A percentile compares a stretch with the other conserved stretches of the same genome.
Evolutionary conservation across 2,113 vertebrate species (phyloP).

Genomic region (Seriola aureovittata): DNA sequence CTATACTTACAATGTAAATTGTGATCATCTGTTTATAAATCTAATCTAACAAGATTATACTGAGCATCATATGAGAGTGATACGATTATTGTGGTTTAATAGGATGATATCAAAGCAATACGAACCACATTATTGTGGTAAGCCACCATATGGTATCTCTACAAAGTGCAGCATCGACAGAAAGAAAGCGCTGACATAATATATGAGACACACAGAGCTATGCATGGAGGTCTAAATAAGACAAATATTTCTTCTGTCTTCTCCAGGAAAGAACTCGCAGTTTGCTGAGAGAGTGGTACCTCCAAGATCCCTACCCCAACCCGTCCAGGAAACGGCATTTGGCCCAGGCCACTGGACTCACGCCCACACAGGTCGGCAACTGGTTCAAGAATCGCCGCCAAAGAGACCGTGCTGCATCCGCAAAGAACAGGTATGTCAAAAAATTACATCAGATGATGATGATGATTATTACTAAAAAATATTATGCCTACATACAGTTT

Average conservation of each 20-base stretch:
- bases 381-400: conserved; percentile 89
- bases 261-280: conserved; percentile 86
- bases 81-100: conserved; percentile 50
- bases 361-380: conserved; percentile 88
- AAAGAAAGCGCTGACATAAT: not conserved
- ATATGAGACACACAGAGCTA: not conserved
- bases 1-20: conserved; percentile 18
- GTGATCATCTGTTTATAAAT: conserved; percentile 66
- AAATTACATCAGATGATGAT: no score
- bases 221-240: not conserved
- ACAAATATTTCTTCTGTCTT: not conserved
- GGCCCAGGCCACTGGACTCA: conserved; percentile 88
- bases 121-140: not conserved
- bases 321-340: conserved; percentile 86
- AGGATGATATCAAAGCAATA: conserved; percentile 41
- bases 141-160: not conserved
- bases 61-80: conserved; percentile 42
- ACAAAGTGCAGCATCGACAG: not conserved
- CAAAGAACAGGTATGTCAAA: conserved; percentile 84
- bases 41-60: conserved; percentile 68
- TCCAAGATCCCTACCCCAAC: conserved; percentile 88
- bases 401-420: conserved; percentile 86
- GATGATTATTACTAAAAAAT: not conserved
- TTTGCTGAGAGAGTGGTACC: conserved; percentile 87
- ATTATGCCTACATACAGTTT: not conserved